phyloP scores from a whole-genome alignment of 2,113 vertebrate genomes.

The Hystrix brachyura region DNA sequence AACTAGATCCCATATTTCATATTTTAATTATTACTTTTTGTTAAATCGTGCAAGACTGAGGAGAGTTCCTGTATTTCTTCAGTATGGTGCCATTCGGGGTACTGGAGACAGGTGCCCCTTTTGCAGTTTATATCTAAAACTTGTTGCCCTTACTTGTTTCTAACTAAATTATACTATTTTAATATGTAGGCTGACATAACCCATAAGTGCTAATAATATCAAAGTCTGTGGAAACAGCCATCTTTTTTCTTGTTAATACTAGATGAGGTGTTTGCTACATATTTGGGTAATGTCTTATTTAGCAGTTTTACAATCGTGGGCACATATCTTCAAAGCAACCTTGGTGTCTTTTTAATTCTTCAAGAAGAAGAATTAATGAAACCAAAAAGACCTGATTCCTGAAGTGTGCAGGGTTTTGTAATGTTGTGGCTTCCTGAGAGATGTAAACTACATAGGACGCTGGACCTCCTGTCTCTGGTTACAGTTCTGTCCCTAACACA shows the following conservation, averaged over 20 bases:
- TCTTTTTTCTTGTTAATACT: constrained; percentile 29
- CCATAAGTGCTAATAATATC: background rate
- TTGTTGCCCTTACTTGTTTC: constrained; percentile 7
- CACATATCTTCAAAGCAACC: background rate
- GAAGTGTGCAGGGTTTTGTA: background rate
- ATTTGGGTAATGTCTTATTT: background rate
- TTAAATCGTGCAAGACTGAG: background rate
- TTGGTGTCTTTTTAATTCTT: constrained; percentile 32
- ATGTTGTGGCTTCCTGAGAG: background rate
- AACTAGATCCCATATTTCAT: background rate
- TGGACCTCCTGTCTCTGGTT: constrained; percentile 27
- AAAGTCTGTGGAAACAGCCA: background rate
- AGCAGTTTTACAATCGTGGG: background rate
- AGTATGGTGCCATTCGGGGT: background rate
- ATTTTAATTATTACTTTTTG: constrained; percentile 8
- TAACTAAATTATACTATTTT: constrained; percentile 5
- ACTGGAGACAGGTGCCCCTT: background rate
- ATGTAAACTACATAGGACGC: background rate
- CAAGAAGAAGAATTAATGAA: constrained; percentile 31
- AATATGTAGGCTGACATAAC: background rate
- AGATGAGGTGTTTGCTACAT: background rate
- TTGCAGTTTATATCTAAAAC: background rate
- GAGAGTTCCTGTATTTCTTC: background rate
- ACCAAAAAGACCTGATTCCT: background rate
- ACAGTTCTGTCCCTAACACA: background rate